Evolutionary conservation across 2,113 vertebrate genomes (phyloP), one percentile per base, ranked within the genome.

Genomic region (Triplophysa rosa): DNA sequence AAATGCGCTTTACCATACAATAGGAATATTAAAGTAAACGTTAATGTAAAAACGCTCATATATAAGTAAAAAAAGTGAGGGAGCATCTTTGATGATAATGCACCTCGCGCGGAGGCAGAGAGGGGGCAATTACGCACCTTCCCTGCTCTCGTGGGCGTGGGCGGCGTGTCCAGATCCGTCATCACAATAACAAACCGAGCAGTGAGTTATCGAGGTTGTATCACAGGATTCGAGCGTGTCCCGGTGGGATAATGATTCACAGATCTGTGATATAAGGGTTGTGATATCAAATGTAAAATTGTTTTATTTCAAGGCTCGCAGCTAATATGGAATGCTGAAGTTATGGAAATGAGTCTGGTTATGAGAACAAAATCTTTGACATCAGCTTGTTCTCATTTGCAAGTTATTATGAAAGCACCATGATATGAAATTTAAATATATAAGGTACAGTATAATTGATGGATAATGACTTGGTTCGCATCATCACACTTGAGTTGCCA

Each of bases 131-230:
- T 52, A 77, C 74, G 74, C 74, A 65, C 61, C 74, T 64, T 77
- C 62, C 37, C 62, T 54, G 45, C 62, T 77, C 74, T 76, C 62
- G 72, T 76, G 73, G 72, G 73, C 42, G 73, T 64, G 73, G 62
- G 62, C 12, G 74, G 74, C 24, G 42, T 65, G 74, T 77, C 62
- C 62, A 76, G 62, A 76, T 76, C 65, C 73, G 73, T 76, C 74
- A 66, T 66, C 74, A 66, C 62, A 64, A 65, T 65, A 77, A 77
- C 74, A 77, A 77, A 66, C 54, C 42, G 17, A 65, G 45, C 62
- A 65, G 62, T 65, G 74, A 77, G 74, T 65, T 77, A 77, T 77
- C 74, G 29, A 77, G 74, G 74, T 66, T 77, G 74, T 77, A 66
- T 77, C 45, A 65, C 62, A 74, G 40, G 40, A 63, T 77, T 37